Percentiles rank a stretch among this genome's conserved stretches.
Conservation (phyloP, 2,113 vertebrate species). For the Fregata magnificens region DNA sequence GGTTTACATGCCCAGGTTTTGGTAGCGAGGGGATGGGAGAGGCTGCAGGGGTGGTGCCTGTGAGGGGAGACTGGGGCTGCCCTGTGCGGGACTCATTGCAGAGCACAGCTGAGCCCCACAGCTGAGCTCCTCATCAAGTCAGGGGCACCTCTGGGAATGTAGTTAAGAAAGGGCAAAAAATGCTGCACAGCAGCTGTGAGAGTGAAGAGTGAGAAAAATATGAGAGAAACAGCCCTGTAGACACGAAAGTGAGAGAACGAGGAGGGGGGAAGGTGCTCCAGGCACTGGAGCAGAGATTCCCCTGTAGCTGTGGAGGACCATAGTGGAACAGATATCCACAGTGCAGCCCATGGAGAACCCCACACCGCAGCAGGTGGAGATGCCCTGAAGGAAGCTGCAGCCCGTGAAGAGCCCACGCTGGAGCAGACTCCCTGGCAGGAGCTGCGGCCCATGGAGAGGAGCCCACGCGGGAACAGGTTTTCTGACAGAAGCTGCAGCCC, state of each 20-base stretch:
- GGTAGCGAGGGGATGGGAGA: neutral
- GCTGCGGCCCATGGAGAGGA: neutral
- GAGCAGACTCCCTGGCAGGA: too few species aligned
- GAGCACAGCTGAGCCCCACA: neutral
- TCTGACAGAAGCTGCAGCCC: too few species aligned
- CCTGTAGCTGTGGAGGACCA: neutral
- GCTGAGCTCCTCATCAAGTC: neutral
- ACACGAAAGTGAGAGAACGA: neutral
- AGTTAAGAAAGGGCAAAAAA: neutral
- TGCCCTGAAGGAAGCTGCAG: neutral
- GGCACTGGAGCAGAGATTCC: neutral
- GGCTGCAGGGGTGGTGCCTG: neutral
- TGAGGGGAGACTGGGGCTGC: neutral
- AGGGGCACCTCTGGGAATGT: neutral
- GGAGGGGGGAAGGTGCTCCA: neutral
- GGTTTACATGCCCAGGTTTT: neutral
- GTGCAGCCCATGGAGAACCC: neutral
- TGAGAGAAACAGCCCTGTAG: neutral
- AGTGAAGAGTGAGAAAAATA: neutral
- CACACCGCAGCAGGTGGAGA: neutral
- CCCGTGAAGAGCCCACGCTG: neutral
- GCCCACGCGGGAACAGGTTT: neutral
- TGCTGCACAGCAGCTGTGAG: neutral
- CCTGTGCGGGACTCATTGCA: neutral
- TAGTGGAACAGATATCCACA: neutral